phyloP scores from a whole-genome alignment of 2,797 vertebrate species.

The Cichlasoma orientale region DNA sequence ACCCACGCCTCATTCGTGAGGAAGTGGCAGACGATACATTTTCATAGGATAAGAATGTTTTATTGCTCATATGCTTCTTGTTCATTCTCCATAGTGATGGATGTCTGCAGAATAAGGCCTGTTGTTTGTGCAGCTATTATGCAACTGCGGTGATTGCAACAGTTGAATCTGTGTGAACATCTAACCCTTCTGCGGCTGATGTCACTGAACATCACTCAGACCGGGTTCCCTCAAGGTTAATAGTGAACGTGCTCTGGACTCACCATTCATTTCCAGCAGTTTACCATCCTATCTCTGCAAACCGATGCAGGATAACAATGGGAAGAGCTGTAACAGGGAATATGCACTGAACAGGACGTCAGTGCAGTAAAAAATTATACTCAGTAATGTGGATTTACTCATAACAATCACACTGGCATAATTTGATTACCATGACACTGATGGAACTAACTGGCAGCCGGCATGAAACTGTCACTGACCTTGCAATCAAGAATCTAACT shows the following conservation, averaged over 20 bases:
- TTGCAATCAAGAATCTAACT: conserved; percentile 15
- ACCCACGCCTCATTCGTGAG: not conserved
- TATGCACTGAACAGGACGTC: not conserved
- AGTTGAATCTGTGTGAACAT: not conserved
- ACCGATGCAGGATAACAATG: not conserved
- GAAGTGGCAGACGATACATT: not conserved
- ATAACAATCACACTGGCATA: conserved; percentile 34
- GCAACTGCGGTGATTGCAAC: not conserved
- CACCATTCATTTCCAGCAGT: not conserved
- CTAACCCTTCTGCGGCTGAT: not conserved
- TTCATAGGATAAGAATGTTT: not conserved
- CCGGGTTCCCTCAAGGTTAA: not conserved
- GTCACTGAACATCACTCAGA: not conserved
- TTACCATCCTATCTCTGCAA: not conserved
- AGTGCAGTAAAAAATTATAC: conserved; percentile 12
- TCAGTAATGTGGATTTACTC: conserved; percentile 57
- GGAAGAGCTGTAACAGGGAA: not conserved
- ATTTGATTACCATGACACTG: conserved; percentile 49
- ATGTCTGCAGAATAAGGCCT: not conserved
- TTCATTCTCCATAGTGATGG: not conserved
- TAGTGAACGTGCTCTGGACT: not conserved
- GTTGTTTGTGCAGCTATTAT: not conserved
- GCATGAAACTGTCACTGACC: conserved; percentile 40
- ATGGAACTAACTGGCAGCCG: conserved; percentile 47
- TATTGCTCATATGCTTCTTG: not conserved